Percentiles rank a stretch among this genome's conserved stretches.
Evolutionary conservation across 2,888 invertebrate genomes (phyloP).

Genomic region (Protonemura montana): DNA sequence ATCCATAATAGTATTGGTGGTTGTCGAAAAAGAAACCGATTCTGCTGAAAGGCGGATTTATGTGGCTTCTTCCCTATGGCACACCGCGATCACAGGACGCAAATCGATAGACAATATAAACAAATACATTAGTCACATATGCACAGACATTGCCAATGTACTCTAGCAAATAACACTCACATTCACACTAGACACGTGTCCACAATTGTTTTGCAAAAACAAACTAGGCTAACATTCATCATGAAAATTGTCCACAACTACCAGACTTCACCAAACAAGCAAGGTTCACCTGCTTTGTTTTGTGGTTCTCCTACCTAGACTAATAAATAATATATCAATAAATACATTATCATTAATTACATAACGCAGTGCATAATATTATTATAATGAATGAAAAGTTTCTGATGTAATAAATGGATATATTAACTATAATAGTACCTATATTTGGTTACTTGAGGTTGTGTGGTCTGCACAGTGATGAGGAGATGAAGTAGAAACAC

Average conservation of each 20-base stretch:
- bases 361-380: constrained; percentile 26
- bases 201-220: neutral
- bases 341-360: constrained; percentile 16
- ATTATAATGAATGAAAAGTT: constrained; percentile 18
- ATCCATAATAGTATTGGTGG: neutral
- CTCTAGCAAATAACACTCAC: constrained; percentile 3
- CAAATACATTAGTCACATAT: neutral
- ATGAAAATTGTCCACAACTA: neutral
- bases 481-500: neutral
- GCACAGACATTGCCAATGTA: neutral
- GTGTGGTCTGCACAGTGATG: neutral
- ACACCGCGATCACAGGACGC: constrained; percentile 48
- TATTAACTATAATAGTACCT: constrained; percentile 12
- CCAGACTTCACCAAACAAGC: neutral
- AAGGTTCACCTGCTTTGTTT: neutral
- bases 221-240: neutral
- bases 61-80: constrained; percentile 43
- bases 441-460: constrained; percentile 32
- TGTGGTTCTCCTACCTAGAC: neutral
- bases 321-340: constrained; percentile 16
- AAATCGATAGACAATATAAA: constrained; percentile 42
- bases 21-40: constrained; percentile 12
- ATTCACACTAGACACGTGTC: constrained; percentile 29
- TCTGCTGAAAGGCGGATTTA: neutral
- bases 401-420: constrained; percentile 1